These are phyloP conservation scores for Leptodactylus fallax DNA, from an alignment of 2,797 vertebrate species.

Conservation along the genomic window DNA sequence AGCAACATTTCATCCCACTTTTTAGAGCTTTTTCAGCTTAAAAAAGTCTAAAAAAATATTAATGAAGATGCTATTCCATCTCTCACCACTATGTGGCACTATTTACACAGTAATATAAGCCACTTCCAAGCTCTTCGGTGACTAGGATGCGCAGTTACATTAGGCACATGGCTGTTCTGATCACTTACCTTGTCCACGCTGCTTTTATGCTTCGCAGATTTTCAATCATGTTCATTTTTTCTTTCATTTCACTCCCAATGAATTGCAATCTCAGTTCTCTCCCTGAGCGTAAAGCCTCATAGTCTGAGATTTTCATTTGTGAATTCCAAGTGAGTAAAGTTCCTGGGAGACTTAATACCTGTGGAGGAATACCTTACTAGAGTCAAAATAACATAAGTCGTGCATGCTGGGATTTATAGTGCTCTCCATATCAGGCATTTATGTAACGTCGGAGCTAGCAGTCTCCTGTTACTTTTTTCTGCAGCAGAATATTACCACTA, in stretches of 20 bases:
- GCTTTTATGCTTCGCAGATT: conserved; percentile 70
- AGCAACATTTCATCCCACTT: neutral
- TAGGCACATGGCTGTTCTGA: neutral
- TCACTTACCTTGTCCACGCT: conserved; percentile 66
- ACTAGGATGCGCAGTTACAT: neutral
- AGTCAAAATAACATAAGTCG: conserved; percentile 40
- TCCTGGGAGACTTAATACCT: conserved; percentile 77
- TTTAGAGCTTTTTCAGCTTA: neutral
- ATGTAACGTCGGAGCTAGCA: conserved; percentile 1
- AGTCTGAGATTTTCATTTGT: conserved; percentile 71
- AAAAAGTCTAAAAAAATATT: neutral
- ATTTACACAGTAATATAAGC: conserved; percentile 4
- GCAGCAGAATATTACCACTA: neutral
- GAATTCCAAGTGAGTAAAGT: conserved; percentile 74
- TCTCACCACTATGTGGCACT: conserved; percentile 51
- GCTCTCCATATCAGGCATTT: neutral
- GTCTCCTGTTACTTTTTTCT: neutral
- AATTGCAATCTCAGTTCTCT: conserved; percentile 72
- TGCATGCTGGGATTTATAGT: neutral
- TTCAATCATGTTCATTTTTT: conserved; percentile 73
- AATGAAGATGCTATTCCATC: conserved; percentile 16
- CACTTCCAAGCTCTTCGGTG: neutral
- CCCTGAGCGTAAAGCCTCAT: conserved; percentile 65
- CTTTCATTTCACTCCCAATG: conserved; percentile 68
- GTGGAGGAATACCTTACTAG: conserved; percentile 60